Conservation (phyloP, 2,888 invertebrate species). For the Chaetogeoica ovagalla region DNA sequence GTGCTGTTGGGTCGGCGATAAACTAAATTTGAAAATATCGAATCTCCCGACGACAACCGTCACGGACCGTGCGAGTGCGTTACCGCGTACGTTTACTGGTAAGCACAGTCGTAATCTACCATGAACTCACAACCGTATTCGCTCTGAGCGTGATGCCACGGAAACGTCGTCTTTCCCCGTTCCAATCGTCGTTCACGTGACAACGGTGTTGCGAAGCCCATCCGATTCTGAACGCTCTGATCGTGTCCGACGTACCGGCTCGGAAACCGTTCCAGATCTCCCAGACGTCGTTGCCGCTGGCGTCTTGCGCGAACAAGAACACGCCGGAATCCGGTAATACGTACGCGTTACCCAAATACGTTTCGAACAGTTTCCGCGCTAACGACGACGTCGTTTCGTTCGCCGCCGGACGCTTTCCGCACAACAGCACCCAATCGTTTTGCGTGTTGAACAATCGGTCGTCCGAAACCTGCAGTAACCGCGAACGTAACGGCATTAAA, state of each 20-base stretch:
- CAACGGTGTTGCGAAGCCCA: neutral
- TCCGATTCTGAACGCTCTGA: conserved; percentile 12
- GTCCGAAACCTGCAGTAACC: neutral
- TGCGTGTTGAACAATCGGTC: conserved; percentile 6
- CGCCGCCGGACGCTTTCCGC: too few species aligned
- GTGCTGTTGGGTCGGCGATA: too few species aligned
- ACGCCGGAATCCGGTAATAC: conserved; percentile 12
- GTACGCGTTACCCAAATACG: neutral
- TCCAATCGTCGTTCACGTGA: neutral
- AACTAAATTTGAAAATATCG: too few species aligned
- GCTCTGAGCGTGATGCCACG: neutral
- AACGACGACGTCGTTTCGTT: neutral
- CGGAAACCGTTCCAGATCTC: conserved; percentile 39
- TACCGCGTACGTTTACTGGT: too few species aligned
- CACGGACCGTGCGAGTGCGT: too few species aligned
- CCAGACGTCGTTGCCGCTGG: neutral
- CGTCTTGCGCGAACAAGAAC: neutral
- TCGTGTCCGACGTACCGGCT: neutral
- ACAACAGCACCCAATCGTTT: conserved; percentile 26
- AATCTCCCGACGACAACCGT: too few species aligned
- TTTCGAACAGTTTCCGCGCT: neutral
- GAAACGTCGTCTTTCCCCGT: neutral
- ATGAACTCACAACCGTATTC: conserved; percentile 13
- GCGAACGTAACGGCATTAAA: too few species aligned
- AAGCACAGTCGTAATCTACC: too few species aligned